A percentile compares a stretch with the other conserved stretches of the same genome.
Conservation (phyloP, 2,888 invertebrate genomes). For the Epistrophe grossulariae region DNA sequence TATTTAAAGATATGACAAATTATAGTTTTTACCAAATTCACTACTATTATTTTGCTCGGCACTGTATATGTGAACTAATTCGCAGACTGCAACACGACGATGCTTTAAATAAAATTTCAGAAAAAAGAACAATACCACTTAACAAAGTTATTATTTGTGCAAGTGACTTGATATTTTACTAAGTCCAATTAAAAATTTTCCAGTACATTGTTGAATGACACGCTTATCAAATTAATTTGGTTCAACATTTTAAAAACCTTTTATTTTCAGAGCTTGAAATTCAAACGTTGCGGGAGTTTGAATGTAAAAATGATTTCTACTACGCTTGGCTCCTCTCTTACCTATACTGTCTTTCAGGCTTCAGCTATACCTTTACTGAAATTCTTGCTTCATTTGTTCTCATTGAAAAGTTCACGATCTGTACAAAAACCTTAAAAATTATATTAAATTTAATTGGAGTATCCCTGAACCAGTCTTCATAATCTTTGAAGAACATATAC, state of each 20-base stretch:
- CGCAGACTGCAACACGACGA: not conserved
- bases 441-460: not conserved
- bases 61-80: not conserved
- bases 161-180: not conserved
- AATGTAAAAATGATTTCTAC: too few species aligned
- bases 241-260: not conserved
- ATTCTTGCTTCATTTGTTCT: not conserved
- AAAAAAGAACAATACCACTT: not conserved
- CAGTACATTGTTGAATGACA: not conserved
- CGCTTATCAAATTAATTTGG: not conserved
- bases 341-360: too few species aligned
- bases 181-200: not conserved
- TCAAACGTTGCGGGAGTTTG: not conserved
- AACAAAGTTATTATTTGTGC: not conserved
- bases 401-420: not conserved
- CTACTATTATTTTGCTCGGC: too few species aligned
- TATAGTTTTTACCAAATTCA: too few species aligned
- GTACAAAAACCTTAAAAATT: not conserved
- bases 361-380: not conserved
- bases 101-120: not conserved
- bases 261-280: not conserved
- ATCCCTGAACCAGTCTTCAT: not conserved
- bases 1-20: too few species aligned
- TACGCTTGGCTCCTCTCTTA: too few species aligned
- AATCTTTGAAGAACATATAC: not conserved